Base-by-base conservation (phyloP, 53 echinoderm and acorn worm species). In the Hippasteria phrygiana region DNA sequence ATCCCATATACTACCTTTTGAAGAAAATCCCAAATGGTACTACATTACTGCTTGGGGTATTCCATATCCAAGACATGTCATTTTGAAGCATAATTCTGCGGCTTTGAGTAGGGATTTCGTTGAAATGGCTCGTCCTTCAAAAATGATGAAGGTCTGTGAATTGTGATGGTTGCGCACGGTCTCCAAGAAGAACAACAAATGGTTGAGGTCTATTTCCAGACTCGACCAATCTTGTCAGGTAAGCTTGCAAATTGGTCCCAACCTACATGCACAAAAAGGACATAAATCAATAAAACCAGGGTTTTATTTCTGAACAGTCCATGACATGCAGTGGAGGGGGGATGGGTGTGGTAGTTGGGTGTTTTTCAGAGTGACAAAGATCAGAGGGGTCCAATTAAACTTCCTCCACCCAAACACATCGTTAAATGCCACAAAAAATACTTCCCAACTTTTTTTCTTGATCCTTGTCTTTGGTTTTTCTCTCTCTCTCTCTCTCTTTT, bases 21-120 rank as follows among this genome's bases (percentile, higher is more conserved):
- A 26, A 93, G 10, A 36, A 93, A 93, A 41, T 93, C 91, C 91
- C 93, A 93, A 12, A 91, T 93, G 37, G 88, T 87, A 42, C 41
- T n/a, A 17, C 91, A 91, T n/a, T n/a, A n/a, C 69, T 93, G 80
- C 24, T 78, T 80, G 2, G 91, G 74, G 54, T 93, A 93, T 28
- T 87, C 77, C 45, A 93, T 66, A 62, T 93, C 87, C 13, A 93
- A 72, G 24, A 90, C 80, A 87, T 87, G 87, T 78, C 31, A 33
- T 38, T 62, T 91, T 91, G 50, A 93, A 90, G 33, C 88, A 93
- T 55, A 63, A 27, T 59, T 93, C 93, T 0, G 90, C 79, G 4
- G 90, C 90, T 86, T 90, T 93, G 80, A 93, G 87, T 18, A 90
- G 65, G 6, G 93, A 93, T 43, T 43, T 72, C 2, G 74, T 87